Evolutionary conservation across 2,797 vertebrate species (phyloP).

Genomic region (Hafferia zeledoni): DNA sequence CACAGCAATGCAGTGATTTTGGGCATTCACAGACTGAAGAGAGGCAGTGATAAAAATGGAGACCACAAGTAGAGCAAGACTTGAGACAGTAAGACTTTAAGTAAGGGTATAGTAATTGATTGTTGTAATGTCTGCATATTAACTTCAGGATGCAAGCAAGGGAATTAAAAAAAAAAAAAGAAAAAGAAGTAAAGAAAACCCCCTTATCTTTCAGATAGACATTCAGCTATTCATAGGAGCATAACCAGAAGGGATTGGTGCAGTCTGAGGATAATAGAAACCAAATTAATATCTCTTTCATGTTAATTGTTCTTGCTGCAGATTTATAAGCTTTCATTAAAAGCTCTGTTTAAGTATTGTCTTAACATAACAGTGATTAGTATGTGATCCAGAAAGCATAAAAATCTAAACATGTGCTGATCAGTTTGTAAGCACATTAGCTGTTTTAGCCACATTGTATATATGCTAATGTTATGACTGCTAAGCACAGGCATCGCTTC

Average conservation of each 20-base stretch:
- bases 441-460: not conserved
- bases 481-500: not conserved
- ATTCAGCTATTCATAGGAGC: not conserved
- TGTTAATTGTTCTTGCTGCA: not conserved
- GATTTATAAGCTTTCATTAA: not conserved
- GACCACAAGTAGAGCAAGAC: not conserved
- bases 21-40: not conserved
- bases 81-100: not conserved
- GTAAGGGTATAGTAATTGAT: not conserved
- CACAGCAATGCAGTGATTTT: not conserved
- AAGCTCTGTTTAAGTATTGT: not conserved
- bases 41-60: not conserved
- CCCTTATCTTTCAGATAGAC: not conserved
- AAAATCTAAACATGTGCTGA: not conserved
- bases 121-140: not conserved
- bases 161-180: not conserved
- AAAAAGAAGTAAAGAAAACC: not conserved
- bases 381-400: not conserved
- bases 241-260: not conserved
- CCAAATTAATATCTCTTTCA: not conserved
- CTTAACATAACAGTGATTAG: not conserved
- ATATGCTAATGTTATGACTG: not conserved
- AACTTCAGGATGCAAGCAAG: not conserved
- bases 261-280: not conserved
- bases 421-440: not conserved